Base-by-base conservation (phyloP, 2,888 invertebrate species). In the Phania funesta region DNA sequence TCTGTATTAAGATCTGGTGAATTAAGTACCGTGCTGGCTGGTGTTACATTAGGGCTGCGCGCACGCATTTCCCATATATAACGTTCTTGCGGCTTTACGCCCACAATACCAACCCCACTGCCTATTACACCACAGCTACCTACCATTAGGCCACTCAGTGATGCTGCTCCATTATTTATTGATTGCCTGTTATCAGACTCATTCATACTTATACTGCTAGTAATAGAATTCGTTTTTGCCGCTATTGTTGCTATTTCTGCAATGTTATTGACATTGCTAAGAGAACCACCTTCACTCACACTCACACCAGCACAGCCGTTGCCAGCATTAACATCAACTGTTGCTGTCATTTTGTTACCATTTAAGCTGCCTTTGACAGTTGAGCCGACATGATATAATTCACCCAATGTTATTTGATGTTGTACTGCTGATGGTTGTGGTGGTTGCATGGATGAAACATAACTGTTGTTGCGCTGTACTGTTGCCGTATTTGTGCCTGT, bases 61-160 rank as follows among this genome's bases (percentile, higher is more conserved):
- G 88, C 87, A 48, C 90, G 87, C 89, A 91, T 90, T 84, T 91
- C 91, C 91, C 91, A 91, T 3, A 91, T 90, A 84, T 90, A 90
- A 13, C 90, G 88, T 73, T 91, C 91, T 77, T 90, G 87, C 7
- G 86, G 87, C 73, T 85, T 87, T n/a, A 74, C 70, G 32, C 84
- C 76, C 50, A 54, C 29, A 8, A 38, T 56, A 29, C 65, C 52
- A 41, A 24, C 65, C 3, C 76, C 83, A 52, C 82, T 77, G 0
- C 83, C 82, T 32, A 74, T 78, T 50, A 62, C 60, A 68, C 62
- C 83, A 84, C 82, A 75, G 29, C 65, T 78, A 38, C 54, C 70
- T 20, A 65, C 54, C 54, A 62, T 74, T 24, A 58, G 60, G 44
- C 80, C 77, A 74, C 54, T 74, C 70, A 71, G 20, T 50, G 74